phyloP scores from a whole-genome alignment of 2,113 vertebrate species.

The Chamaetylas fuelleborni region DNA sequence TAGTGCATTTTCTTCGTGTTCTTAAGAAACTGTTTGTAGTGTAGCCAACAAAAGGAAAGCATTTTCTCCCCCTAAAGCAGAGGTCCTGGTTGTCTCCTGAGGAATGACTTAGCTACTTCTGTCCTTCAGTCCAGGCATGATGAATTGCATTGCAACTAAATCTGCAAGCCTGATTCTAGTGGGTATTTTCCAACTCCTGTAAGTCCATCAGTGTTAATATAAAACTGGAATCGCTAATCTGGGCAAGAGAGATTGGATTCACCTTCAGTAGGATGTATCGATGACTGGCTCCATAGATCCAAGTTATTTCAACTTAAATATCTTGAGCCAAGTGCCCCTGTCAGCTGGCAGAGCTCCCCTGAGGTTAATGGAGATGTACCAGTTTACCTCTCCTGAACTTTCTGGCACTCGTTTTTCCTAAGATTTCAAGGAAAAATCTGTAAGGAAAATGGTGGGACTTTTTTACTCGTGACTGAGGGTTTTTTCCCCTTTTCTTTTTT shows the following conservation, averaged over 20 bases:
- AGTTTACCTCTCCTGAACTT: not conserved
- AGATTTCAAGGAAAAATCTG: not conserved
- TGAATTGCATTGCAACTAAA: not conserved
- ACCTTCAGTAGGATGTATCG: not conserved
- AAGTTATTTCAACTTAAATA: not conserved
- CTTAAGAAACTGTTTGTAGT: not conserved
- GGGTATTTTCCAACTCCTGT: not conserved
- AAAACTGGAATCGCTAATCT: not conserved
- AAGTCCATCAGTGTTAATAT: not conserved
- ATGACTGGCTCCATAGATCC: not conserved
- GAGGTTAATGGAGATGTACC: not conserved
- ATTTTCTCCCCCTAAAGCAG: not conserved
- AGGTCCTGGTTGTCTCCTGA: not conserved
- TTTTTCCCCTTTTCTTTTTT: constrained; percentile 1
- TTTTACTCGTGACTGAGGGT: not conserved
- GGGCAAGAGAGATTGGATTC: not conserved
- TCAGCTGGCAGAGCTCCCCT: not conserved
- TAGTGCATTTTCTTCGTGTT: not conserved
- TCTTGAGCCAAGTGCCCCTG: not conserved
- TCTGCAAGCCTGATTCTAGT: not conserved
- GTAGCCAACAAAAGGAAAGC: not conserved
- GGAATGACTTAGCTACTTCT: not conserved
- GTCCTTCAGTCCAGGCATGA: not conserved
- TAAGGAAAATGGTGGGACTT: not conserved
- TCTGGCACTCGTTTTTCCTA: not conserved